phyloP scores from a whole-genome alignment of 2,113 vertebrate species.

The Leuciscus idus region DNA sequence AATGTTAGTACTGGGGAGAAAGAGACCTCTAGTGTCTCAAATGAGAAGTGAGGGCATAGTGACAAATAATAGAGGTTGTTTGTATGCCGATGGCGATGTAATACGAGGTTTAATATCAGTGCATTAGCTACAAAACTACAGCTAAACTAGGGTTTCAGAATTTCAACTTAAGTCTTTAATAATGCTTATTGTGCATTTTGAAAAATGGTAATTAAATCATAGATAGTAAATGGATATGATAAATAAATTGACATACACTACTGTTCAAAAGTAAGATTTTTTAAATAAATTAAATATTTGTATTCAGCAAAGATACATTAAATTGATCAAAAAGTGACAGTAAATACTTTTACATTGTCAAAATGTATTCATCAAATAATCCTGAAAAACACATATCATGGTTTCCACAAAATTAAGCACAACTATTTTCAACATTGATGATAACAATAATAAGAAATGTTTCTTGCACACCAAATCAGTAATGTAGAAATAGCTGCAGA shows the following conservation, averaged over 20 bases:
- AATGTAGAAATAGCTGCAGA: neutral
- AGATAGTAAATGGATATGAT: neutral
- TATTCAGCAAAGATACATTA: neutral
- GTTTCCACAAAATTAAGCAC: no score
- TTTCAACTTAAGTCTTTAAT: neutral
- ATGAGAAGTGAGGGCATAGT: neutral
- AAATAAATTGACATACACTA: neutral
- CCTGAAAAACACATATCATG: no score
- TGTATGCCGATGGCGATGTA: neutral
- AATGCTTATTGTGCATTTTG: neutral
- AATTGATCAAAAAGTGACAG: neutral
- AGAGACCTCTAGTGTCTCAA: conserved; percentile 11
- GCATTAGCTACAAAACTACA: neutral
- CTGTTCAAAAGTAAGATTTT: neutral
- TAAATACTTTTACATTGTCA: neutral
- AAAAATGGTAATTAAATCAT: neutral
- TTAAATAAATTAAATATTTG: neutral
- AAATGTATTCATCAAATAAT: no score
- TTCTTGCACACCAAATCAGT: neutral
- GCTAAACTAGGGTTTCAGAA: neutral
- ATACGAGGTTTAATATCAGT: neutral
- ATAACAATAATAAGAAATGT: neutral
- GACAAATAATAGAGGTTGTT: neutral
- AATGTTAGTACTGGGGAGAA: neutral
- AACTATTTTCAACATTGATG: no score